phyloP scores from a whole-genome alignment of 2,113 vertebrate genomes.

The Thunnus maccoyii region DNA sequence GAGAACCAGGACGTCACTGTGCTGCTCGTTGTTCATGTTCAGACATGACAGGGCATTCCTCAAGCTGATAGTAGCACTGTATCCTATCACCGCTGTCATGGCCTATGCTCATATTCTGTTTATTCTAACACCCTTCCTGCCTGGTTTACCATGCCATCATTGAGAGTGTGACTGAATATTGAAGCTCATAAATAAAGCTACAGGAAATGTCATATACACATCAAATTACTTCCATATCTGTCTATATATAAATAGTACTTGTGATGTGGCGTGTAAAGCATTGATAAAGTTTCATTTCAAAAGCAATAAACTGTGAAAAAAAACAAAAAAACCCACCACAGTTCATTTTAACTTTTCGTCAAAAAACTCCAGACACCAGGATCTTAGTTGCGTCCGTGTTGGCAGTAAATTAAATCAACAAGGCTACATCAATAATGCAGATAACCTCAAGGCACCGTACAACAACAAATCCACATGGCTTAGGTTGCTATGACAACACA shows the following conservation, averaged over 20 bases:
- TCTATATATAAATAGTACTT: too few species aligned
- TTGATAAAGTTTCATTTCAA: background rate
- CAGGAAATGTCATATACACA: background rate
- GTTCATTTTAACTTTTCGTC: background rate
- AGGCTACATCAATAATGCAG: background rate
- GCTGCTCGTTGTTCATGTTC: slow-evolving; percentile 70
- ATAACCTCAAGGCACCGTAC: background rate
- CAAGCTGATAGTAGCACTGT: slow-evolving; percentile 50
- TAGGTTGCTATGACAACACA: background rate
- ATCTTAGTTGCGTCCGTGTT: background rate
- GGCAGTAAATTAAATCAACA: background rate
- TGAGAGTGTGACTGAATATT: background rate
- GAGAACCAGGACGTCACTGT: slow-evolving; percentile 40
- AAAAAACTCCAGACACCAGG: background rate
- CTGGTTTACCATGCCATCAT: slow-evolving; percentile 3
- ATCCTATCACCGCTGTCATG: slow-evolving; percentile 41
- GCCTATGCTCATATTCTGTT: slow-evolving; percentile 38
- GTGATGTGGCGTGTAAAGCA: background rate
- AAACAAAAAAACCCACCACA: background rate
- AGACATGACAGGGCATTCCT: slow-evolving; percentile 79
- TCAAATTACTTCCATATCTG: too few species aligned
- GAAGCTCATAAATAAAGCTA: slow-evolving; percentile 1
- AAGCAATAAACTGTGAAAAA: background rate
- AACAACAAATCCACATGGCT: slow-evolving; percentile 13
- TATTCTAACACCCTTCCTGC: slow-evolving; percentile 33